Evolutionary conservation across 2,797 vertebrate genomes (phyloP), one percentile per base, ranked within the genome.

Genomic region (Eulemur rubriventer): DNA sequence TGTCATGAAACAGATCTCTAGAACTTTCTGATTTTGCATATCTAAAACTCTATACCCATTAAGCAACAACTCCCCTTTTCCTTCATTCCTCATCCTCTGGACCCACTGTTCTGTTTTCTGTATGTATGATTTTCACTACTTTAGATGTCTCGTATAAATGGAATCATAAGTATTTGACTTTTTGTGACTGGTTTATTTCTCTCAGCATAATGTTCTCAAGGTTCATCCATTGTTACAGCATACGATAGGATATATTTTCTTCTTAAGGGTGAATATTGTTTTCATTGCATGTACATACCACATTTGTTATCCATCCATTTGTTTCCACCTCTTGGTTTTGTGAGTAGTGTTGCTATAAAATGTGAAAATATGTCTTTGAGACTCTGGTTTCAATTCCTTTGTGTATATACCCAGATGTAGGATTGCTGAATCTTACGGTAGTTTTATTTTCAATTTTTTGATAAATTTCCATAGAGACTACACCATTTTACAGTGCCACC

Each of bases 21-120:
- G 50, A 83, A 38, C 38, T 6, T 46, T 48, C 57, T 33, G 4
- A 7, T 48, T 69, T 87, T 86, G 48, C 13, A 50, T 30, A 38
- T 85, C 33, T 46, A 12, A 52, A 63, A 50, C 14, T 22, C 59
- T 50, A 1, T 11, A 28, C 4, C 20, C 35, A 1, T 75, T 46
- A 48, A 59, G 48, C 43, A 76, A 16, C 12, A 61, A 4, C 9
- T 16, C 30, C 14, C 35, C 2, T 14, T n/a, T 13, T 7, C 6
- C 24, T 4, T 3, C 16, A 9, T 10, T 17, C 4, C 7, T 4
- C 9, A 11, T 22, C 33, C 6, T 17, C 35, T 8, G 0, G 1
- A 50, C 30, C 75, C 38, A 16, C 35, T 9, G 0, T 10, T 73
- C n/a, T 70, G 20, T 55, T 38, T 73, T 61, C n/a, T 57, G 11